A percentile compares a stretch with the other conserved stretches of the same genome.
phyloP scores from a whole-genome alignment of 2,797 vertebrate genomes.

The Bufotes viridis region DNA sequence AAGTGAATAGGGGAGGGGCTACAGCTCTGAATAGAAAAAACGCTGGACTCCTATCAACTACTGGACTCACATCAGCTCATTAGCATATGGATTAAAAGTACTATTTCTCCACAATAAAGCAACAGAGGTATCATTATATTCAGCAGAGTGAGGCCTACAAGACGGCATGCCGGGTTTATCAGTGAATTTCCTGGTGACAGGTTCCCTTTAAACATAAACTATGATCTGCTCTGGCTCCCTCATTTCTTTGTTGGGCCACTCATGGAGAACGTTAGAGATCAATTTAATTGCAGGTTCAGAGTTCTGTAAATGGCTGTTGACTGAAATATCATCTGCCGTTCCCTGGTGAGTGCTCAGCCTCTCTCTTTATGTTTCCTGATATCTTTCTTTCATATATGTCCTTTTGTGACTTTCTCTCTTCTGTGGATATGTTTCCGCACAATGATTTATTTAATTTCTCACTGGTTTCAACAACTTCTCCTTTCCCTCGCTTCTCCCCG shows the following conservation, averaged over 20 bases:
- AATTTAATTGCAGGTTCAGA: conserved; percentile 3
- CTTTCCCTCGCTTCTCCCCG: background rate
- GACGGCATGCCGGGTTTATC: too few species aligned
- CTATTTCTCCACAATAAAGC: too few species aligned
- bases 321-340: conserved; percentile 2
- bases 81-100: too few species aligned
- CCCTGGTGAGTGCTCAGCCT: conserved; percentile 36
- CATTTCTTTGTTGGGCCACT: background rate
- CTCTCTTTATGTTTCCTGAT: conserved; percentile 40
- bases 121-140: too few species aligned
- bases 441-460: conserved; percentile 28
- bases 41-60: too few species aligned
- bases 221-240: too few species aligned
- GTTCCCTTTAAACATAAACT: too few species aligned
- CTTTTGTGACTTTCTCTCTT: conserved; percentile 49
- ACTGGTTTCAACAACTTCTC: background rate
- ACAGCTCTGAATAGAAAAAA: too few species aligned
- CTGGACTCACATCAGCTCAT: too few species aligned
- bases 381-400: conserved; percentile 33
- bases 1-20: too few species aligned
- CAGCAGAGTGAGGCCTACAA: too few species aligned
- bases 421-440: conserved; percentile 38
- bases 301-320: background rate
- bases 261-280: background rate
- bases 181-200: too few species aligned